Base-by-base conservation (phyloP, 1,140 invertebrate species). In the Forficula auricularia region DNA sequence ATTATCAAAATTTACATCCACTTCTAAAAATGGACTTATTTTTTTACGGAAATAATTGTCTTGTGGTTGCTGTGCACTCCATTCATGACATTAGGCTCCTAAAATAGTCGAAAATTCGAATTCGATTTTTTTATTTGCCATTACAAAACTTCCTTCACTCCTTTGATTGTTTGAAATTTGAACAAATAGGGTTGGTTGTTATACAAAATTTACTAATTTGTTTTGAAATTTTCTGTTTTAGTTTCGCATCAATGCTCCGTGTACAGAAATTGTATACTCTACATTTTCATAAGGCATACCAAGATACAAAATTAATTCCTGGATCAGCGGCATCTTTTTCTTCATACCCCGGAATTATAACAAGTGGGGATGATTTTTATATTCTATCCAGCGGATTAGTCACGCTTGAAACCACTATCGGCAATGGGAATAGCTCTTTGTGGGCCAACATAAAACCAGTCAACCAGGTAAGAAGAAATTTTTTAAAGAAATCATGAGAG, bases 351-450 rank as follows among this genome's bases (percentile, higher is more conserved):
- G 78, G 71, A 4, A 52, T 61, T 7, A 41, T 79, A 3, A 58
- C 60, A 38, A 78, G 75, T 14, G 64, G 64, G 16, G 80, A 84
- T 58, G 79, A 84, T 56, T 83, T 73, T 57, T 81, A 80, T 53
- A 56, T 76, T 8, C 60, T 70, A 19, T 72, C 70, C 8, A 67
- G 75, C 32, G 77, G 77, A 8, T 55, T 83, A 54, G 70, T 77
- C 14, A 55, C 67, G 0, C 61, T 72, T 40, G 81, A 85, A 63
- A 84, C 82, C 18, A 83, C 79, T 3, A 79, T 81, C 47, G 72
- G 70, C 2, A 81, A 82, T 58, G 67, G 60, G 53, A 82, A 84
- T 56, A 45, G 60, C 2, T 61, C 64, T 15, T 60, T 81, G 6
- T 80, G 70, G 62, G 56, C 64, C 31, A 57, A 67, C 48, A 59